Evolutionary conservation across 2,888 invertebrate species (phyloP).

Genomic region (Ornithoptera alexandrae): DNA sequence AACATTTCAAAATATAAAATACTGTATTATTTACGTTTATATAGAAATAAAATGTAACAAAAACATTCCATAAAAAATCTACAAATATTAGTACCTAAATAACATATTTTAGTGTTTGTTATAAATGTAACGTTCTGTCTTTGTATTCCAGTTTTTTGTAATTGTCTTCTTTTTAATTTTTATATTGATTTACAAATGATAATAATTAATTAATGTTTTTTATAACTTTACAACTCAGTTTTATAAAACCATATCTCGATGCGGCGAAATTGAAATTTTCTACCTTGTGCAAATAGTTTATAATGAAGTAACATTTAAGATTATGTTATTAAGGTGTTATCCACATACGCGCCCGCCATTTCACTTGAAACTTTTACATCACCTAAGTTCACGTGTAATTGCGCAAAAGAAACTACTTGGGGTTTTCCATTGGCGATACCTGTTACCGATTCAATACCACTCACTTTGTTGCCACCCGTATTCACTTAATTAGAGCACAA

Average conservation of each 20-base stretch:
- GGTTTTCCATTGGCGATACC: background rate
- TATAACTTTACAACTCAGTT: background rate
- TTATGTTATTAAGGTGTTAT: background rate
- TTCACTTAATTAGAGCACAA: background rate
- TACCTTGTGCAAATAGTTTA: background rate
- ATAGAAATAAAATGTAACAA: constrained; percentile 2
- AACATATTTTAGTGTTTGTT: constrained; percentile 9
- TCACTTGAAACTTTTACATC: background rate
- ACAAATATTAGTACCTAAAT: constrained; percentile 12
- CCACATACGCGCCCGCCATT: background rate
- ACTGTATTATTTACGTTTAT: background rate
- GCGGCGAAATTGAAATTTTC: background rate
- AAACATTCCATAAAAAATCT: constrained; percentile 27
- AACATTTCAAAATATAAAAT: background rate
- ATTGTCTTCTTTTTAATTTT: background rate
- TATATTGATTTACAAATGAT: background rate
- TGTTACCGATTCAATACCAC: background rate
- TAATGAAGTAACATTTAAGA: background rate
- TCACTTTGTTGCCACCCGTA: background rate
- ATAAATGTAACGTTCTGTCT: constrained; percentile 16
- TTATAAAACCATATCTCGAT: background rate
- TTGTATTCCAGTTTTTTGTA: background rate
- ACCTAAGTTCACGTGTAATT: no score
- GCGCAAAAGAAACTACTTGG: no score
- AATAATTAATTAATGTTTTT: background rate